phyloP scores from a whole-genome alignment of 2,113 vertebrate species.

The Alosa alosa region DNA sequence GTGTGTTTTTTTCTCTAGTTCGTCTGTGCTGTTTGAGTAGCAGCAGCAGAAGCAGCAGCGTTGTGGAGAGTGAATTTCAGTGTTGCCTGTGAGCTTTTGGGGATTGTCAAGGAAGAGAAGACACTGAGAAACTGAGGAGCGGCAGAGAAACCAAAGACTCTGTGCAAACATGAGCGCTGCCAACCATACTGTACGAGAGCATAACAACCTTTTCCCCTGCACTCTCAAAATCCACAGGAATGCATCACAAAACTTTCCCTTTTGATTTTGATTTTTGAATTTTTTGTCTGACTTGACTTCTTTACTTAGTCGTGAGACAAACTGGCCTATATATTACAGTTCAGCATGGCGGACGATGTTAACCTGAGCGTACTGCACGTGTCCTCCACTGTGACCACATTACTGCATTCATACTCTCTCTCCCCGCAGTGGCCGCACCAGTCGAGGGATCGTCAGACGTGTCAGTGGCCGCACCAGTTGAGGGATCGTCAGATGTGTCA shows the following conservation, averaged over 20 bases:
- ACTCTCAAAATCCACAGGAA: neutral
- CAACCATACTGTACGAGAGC: neutral
- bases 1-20: neutral
- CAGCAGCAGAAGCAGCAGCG: neutral
- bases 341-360: neutral
- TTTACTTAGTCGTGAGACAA: neutral
- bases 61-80: neutral
- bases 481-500: neutral
- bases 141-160: neutral
- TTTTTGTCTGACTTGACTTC: neutral
- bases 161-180: neutral
- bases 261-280: neutral
- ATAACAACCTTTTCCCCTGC: neutral
- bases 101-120: neutral
- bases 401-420: slow-evolving; percentile 37
- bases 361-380: neutral
- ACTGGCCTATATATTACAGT: neutral
- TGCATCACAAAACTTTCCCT: neutral
- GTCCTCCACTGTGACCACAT: slow-evolving; percentile 30
- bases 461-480: neutral
- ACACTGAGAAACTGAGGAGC: neutral
- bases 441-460: neutral
- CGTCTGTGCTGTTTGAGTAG: neutral
- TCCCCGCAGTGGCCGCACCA: neutral
- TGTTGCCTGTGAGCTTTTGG: neutral